Conservation (phyloP, 2,888 invertebrate species). For the Coelogynopora nodosa region DNA sequence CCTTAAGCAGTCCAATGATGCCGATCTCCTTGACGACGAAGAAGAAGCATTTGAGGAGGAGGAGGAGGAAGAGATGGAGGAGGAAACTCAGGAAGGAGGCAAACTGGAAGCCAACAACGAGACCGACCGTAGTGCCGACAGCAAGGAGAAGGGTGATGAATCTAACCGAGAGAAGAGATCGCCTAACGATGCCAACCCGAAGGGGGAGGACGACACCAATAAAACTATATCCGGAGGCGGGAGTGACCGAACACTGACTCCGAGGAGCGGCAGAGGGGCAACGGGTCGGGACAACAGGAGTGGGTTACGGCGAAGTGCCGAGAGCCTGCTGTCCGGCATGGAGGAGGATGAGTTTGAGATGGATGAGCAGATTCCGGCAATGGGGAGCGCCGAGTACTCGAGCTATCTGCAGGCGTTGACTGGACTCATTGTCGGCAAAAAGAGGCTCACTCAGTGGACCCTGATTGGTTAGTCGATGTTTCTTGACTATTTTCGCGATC, state of each 20-base stretch:
- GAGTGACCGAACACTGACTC: conserved; percentile 14
- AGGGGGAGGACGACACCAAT: too few relatives aligned
- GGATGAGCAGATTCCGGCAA: background rate
- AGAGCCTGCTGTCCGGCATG: background rate
- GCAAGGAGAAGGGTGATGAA: conserved; percentile 32
- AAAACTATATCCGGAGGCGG: too few relatives aligned
- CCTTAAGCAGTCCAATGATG: too few relatives aligned
- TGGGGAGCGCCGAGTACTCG: background rate
- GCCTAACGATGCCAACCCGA: too few relatives aligned
- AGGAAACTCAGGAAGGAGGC: conserved; percentile 46
- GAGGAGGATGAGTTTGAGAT: background rate
- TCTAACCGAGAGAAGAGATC: too few relatives aligned
- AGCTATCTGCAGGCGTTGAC: background rate
- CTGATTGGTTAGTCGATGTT: background rate
- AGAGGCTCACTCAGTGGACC: background rate
- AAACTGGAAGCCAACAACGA: conserved; percentile 46
- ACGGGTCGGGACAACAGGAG: background rate
- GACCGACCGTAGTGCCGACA: conserved; percentile 6
- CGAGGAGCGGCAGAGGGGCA: background rate
- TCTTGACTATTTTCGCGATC: too few relatives aligned
- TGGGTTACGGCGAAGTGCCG: background rate
- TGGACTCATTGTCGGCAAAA: background rate
- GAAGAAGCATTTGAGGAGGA: conserved; percentile 47
- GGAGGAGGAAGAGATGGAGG: conserved; percentile 45
- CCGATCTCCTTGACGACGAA: conserved; percentile 48